Conservation (phyloP, 2,888 invertebrate genomes). For the Dryobota labecula region DNA sequence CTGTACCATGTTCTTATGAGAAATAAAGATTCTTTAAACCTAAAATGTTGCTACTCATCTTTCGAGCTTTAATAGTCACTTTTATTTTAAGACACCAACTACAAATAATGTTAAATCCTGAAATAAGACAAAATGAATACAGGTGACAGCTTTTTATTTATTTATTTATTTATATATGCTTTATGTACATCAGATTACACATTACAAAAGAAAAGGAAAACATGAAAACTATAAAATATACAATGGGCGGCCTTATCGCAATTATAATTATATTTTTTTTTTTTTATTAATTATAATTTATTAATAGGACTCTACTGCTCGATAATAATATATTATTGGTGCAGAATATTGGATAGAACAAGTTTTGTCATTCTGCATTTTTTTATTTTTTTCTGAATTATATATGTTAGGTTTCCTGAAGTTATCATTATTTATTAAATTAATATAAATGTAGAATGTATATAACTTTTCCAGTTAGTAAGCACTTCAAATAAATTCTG, state of each 20-base stretch:
- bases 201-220: too few relatives aligned
- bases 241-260: too few relatives aligned
- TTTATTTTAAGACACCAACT: background rate
- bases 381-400: background rate
- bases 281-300: too few relatives aligned
- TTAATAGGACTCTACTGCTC: background rate
- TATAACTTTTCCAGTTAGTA: background rate
- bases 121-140: background rate
- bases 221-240: too few relatives aligned
- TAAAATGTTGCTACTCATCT: background rate
- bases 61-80: background rate
- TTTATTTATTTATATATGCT: too few relatives aligned
- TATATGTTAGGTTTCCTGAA: background rate
- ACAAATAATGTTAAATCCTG: background rate
- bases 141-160: background rate
- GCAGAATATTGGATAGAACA: background rate
- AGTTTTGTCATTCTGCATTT: too few relatives aligned
- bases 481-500: background rate
- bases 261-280: too few relatives aligned
- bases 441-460: background rate
- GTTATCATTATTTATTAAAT: background rate
- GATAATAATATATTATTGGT: background rate
- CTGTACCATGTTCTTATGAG: too few relatives aligned
- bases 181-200: too few relatives aligned
- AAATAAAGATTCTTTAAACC: too few relatives aligned